Conservation (phyloP, 2,113 vertebrate genomes). For the Dinomys branickii region DNA sequence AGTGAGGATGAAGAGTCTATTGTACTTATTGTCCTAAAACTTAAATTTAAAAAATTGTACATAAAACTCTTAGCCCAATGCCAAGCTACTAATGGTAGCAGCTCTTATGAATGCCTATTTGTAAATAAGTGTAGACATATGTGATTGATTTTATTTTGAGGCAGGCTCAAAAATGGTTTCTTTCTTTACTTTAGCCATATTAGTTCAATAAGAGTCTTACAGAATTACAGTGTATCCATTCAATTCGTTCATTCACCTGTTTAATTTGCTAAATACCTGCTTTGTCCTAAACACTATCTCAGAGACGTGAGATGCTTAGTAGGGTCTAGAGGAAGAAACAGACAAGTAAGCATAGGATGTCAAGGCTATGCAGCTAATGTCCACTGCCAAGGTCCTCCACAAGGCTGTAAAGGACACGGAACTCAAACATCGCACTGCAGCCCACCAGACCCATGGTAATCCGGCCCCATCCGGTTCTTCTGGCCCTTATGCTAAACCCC, state of each 20-base stretch:
- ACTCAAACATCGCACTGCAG: neutral
- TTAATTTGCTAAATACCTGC: neutral
- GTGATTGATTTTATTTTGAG: conserved; percentile 8
- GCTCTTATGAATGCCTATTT: neutral
- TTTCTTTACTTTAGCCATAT: neutral
- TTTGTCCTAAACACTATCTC: neutral
- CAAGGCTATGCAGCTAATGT: neutral
- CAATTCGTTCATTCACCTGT: neutral
- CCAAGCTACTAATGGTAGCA: neutral
- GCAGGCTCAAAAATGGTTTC: neutral
- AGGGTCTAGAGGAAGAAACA: neutral
- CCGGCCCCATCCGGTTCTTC: neutral
- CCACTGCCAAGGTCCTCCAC: neutral
- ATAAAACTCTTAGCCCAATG: neutral
- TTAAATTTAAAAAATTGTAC: neutral
- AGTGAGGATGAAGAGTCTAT: neutral
- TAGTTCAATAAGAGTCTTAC: neutral
- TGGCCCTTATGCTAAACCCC: rapidly evolving
- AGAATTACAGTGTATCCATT: neutral
- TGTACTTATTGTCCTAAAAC: conserved; percentile 26
- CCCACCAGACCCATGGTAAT: no score
- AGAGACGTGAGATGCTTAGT: neutral
- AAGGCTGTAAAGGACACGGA: neutral
- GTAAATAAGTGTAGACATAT: neutral
- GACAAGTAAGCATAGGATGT: neutral